phyloP scores from a whole-genome alignment of 2,113 vertebrate species.

The Chionis minor region DNA sequence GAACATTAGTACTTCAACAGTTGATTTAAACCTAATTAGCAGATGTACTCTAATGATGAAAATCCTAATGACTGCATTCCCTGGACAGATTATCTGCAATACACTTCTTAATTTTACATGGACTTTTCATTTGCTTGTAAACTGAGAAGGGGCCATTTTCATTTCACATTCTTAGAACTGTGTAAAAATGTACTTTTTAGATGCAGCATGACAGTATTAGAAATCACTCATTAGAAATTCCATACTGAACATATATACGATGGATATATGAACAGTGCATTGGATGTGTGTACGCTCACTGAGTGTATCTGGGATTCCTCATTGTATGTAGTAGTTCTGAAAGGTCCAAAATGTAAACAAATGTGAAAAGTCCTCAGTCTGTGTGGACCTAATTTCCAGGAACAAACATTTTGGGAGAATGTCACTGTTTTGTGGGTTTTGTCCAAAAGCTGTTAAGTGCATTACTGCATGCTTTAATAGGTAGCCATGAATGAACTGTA shows the following conservation, averaged over 20 bases:
- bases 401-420: not conserved
- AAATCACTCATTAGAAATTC: not conserved
- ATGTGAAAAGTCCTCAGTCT: not conserved
- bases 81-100: not conserved
- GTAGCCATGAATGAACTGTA: not conserved
- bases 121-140: not conserved
- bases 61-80: not conserved
- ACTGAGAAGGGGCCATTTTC: not conserved
- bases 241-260: accelerated
- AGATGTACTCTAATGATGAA: not conserved
- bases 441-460: not conserved
- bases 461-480: not conserved
- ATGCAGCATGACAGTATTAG: too few species aligned
- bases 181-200: not conserved
- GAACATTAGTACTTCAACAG: not conserved
- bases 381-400: not conserved
- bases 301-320: not conserved
- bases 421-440: not conserved
- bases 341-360: not conserved
- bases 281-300: not conserved
- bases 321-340: not conserved
- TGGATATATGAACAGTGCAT: not conserved
- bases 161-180: not conserved
- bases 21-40: not conserved
- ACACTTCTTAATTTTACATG: not conserved